phyloP scores from a whole-genome alignment of 2,888 invertebrate genomes.

The Acleris laterana region DNA sequence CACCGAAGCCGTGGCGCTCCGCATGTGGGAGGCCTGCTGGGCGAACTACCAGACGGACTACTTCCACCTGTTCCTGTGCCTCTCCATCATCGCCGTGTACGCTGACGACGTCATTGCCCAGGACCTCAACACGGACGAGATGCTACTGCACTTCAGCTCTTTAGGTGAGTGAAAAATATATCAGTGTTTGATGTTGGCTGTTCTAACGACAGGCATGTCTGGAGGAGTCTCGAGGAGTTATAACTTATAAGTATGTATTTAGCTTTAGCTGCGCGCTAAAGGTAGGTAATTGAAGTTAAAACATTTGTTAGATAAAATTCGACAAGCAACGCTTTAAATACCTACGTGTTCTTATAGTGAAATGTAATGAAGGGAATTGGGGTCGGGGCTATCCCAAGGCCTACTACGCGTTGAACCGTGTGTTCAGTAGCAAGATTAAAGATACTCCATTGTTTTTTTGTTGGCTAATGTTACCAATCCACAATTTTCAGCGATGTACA shows the following conservation, averaged over 20 bases:
- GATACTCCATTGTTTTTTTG: not conserved
- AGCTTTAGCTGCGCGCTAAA: too few relatives aligned
- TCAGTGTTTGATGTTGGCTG: not conserved
- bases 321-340: too few relatives aligned
- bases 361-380: too few relatives aligned
- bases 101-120: slow-evolving; percentile 97
- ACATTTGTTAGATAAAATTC: too few relatives aligned
- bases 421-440: too few relatives aligned
- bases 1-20: slow-evolving; percentile 92
- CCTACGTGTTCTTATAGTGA: too few relatives aligned
- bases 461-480: not conserved
- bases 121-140: slow-evolving; percentile 96
- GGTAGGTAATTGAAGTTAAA: too few relatives aligned
- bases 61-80: slow-evolving; percentile 96
- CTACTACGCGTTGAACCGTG: too few relatives aligned
- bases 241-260: too few relatives aligned
- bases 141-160: slow-evolving; percentile 97
- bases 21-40: slow-evolving; percentile 99
- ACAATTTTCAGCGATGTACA: slow-evolving; percentile 92
- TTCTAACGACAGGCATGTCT: not conserved
- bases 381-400: too few relatives aligned
- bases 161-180: slow-evolving; percentile 81
- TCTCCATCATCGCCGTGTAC: slow-evolving; percentile 96
- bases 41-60: slow-evolving; percentile 97
- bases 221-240: too few relatives aligned